Evolutionary conservation across 2,113 vertebrate species (phyloP).

Genomic region (Numida meleagris): DNA sequence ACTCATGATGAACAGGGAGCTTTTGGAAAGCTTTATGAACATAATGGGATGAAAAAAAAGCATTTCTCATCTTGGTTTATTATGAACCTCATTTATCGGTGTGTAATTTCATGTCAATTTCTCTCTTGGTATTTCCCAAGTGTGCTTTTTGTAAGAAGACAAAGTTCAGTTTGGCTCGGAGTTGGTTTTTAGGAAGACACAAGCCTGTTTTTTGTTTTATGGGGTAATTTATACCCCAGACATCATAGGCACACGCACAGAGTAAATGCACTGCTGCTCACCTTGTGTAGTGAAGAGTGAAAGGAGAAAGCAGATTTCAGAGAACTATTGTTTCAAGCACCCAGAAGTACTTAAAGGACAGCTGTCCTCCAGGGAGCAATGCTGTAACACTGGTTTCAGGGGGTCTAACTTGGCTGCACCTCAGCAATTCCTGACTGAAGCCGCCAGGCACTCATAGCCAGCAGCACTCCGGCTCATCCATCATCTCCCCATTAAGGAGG

Average conservation of each 20-base stretch:
- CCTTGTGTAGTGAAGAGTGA: neutral
- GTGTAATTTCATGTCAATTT: neutral
- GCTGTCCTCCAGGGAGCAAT: constrained; percentile 19
- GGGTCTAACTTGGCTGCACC: neutral
- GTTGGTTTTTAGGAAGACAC: neutral
- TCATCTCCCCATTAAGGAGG: neutral
- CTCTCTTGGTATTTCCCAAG: constrained; percentile 26
- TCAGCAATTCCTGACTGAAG: constrained; percentile 7
- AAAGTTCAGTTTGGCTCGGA: constrained; percentile 16
- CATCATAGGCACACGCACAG: neutral
- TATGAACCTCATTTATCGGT: neutral
- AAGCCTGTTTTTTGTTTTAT: constrained; percentile 6
- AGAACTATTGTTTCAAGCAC: neutral
- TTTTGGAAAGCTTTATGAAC: constrained; percentile 20
- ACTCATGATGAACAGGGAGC: neutral
- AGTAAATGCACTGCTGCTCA: constrained; percentile 16
- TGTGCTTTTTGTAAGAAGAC: neutral
- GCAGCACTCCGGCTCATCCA: neutral
- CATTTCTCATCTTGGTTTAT: neutral
- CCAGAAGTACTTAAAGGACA: neutral
- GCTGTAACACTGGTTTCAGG: neutral
- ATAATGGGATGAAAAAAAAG: neutral
- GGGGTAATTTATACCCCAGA: constrained; percentile 22
- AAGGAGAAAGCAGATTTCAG: neutral
- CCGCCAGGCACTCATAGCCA: neutral